Evolutionary conservation across 2,888 invertebrate species (phyloP), one percentile per base, ranked within the genome.

Genomic region (Leucania comma): DNA sequence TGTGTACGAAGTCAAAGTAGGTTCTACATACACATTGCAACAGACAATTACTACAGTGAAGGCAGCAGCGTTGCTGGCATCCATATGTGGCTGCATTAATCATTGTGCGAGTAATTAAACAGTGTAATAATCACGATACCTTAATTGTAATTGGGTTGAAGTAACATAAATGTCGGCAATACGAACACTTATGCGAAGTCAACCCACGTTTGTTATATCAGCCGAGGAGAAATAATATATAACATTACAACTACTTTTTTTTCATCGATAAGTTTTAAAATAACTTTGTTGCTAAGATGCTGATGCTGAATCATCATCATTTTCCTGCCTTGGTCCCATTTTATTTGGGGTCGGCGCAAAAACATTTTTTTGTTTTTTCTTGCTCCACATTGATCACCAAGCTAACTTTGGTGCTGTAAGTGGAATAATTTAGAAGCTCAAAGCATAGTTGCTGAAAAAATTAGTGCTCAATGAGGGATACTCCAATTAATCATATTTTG

Each of bases 111-210:
- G 79, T 65, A 79, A 79, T 82, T 79, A 72, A 78, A 78, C 65
- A 60, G 53, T 82, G 79, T 71, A 78, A 74, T 80, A 82, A 80
- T 71, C 65, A 71, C 76, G 75, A 68, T 72, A 83, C 81, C 72
- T 83, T 69, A 46, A 75, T 64, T 69, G 67, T 64, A 71, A 80
- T 83, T 80, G 58, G 83, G 81, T 76, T 73, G 70, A 42, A 61
- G 68, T 83, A 80, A 80, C 76, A 66, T 79, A 83, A 75, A 71
- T 59, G 42, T 67, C 68, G 66, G 64, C 68, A 35, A 57, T 68
- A 53, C 60, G 68, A 68, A 65, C 68, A 56, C 53, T 26, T 68
- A 61, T 35, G 46, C 46, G 46, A 68, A 59, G 56, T 53, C 57
- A 78, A 73, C 67, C 29, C 48, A 67, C 54, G 42, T 58, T 24